Evolutionary conservation across 1,140 invertebrate genomes (phyloP).

Genomic region (Harlomillsia oculata): DNA sequence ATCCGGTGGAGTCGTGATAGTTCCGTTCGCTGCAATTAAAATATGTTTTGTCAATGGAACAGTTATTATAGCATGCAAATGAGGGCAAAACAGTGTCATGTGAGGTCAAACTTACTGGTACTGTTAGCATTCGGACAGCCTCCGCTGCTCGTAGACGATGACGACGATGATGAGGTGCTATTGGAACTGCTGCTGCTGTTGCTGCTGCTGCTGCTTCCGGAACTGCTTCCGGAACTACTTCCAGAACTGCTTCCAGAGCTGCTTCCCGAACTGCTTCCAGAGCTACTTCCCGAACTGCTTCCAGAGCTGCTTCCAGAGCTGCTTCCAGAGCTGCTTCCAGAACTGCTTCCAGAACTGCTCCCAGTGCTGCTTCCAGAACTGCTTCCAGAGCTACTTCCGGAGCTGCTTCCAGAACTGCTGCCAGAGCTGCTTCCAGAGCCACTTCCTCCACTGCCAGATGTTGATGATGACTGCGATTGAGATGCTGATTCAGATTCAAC

Average conservation of each 20-base stretch:
- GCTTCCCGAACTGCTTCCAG: not conserved
- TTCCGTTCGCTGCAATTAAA: not conserved
- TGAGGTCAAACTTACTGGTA: too few relatives aligned
- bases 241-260: not conserved
- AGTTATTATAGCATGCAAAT: not conserved
- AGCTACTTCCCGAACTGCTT: not conserved
- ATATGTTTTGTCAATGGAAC: not conserved
- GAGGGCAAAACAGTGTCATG: too few relatives aligned
- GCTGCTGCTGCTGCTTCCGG: not conserved
- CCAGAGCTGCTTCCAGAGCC: not conserved
- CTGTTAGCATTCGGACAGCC: not conserved
- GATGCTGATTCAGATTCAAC: not conserved
- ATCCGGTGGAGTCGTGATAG: not conserved
- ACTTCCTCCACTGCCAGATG: not conserved
- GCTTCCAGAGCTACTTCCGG: not conserved
- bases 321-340: not conserved
- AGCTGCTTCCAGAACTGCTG: not conserved
- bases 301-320: not conserved
- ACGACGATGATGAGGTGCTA: not conserved
- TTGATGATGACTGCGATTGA: not conserved
- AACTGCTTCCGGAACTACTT: not conserved
- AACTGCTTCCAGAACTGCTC: not conserved
- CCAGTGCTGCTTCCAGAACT: not conserved
- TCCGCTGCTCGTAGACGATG: not conserved
- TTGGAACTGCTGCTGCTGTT: not conserved